phyloP scores from a whole-genome alignment of 2,113 vertebrate species.

The Microtus montanus region DNA sequence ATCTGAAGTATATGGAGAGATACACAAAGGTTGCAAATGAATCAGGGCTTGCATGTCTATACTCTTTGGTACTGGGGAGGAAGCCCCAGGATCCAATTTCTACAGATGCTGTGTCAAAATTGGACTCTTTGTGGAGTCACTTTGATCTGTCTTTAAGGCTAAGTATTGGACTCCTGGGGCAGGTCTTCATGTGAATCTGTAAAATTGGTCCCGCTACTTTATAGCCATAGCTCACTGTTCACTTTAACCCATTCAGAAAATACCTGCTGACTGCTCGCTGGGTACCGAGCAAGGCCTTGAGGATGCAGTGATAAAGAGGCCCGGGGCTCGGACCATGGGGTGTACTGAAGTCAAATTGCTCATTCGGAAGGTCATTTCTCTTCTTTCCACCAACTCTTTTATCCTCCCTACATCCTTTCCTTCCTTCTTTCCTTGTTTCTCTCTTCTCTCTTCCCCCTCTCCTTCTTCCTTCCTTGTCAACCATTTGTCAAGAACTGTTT shows the following conservation, averaged over 20 bases:
- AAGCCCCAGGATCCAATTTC: not conserved
- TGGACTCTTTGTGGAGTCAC: not conserved
- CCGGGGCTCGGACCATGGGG: not conserved
- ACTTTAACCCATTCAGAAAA: not conserved
- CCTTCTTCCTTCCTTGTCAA: not conserved
- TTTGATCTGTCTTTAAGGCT: not conserved
- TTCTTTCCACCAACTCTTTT: no score
- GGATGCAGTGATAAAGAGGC: not conserved
- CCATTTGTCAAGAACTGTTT: slow-evolving; percentile 5
- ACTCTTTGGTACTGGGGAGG: not conserved
- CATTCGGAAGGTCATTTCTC: not conserved
- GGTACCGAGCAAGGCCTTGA: not conserved
- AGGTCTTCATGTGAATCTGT: not conserved
- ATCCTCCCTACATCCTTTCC: no score
- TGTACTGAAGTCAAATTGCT: not conserved
- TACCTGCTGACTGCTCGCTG: not conserved
- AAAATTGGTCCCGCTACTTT: not conserved
- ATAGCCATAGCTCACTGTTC: not conserved
- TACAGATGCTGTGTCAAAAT: not conserved
- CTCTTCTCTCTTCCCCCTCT: not conserved
- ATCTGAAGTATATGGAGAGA: no score
- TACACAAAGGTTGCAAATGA: not conserved
- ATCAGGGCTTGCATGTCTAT: not conserved
- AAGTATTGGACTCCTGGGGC: not conserved
- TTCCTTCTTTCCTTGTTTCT: not conserved